These are phyloP conservation scores for Cottus gobio DNA, from an alignment of 2,113 vertebrate species.

Conservation along the genomic window DNA sequence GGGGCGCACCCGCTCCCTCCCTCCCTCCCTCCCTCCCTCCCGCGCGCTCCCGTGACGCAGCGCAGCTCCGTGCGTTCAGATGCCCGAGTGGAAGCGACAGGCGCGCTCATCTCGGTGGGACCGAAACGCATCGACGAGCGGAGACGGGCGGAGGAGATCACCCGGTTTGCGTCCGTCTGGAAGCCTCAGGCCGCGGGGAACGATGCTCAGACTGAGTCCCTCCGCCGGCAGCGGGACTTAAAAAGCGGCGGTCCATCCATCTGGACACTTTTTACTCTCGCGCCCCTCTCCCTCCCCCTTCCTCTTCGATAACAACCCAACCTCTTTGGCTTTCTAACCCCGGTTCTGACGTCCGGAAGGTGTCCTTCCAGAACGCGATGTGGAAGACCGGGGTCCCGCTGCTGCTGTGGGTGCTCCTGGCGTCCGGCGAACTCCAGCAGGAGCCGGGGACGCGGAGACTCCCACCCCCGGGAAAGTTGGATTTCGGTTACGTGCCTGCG, in stretches of 20 bases:
- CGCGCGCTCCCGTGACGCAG: conserved; percentile 63
- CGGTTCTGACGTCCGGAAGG: conserved; percentile 1
- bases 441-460: conserved; percentile 68
- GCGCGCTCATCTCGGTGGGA: conserved; percentile 51
- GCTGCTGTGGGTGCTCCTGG: conserved; percentile 74
- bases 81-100: conserved; percentile 51
- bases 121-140: conserved; percentile 46
- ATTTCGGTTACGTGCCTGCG: conserved; percentile 89
- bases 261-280: conserved; percentile 48
- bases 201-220: conserved; percentile 58
- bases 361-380: conserved; percentile 74
- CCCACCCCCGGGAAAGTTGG: conserved; percentile 79
- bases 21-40: not conserved
- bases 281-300: not conserved
- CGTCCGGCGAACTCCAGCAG: conserved; percentile 76
- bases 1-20: conserved; percentile 43
- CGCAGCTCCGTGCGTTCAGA: conserved; percentile 55
- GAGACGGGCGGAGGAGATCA: conserved; percentile 39
- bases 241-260: conserved; percentile 53
- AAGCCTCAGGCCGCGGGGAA: conserved; percentile 54
- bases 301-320: not conserved
- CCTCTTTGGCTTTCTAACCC: not conserved
- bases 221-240: conserved; percentile 68
- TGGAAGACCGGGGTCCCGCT: conserved; percentile 74
- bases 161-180: conserved; percentile 43